Evolutionary conservation across 2,797 vertebrate genomes (phyloP).

Genomic region (Megaceryle alcyon): DNA sequence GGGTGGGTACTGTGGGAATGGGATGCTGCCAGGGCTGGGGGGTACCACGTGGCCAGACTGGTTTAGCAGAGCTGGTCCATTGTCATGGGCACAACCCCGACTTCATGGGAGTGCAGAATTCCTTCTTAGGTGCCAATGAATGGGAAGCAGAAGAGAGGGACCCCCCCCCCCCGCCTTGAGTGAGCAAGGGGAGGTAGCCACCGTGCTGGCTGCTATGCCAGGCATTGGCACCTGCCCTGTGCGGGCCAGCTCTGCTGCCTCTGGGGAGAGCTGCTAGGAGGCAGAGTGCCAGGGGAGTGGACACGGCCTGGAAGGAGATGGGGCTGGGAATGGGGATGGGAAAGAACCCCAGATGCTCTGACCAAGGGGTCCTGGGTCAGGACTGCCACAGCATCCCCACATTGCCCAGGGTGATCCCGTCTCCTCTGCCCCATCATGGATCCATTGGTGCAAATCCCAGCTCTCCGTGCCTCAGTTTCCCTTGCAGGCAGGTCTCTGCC

Average conservation of each 20-base stretch:
- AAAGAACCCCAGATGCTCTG: background rate
- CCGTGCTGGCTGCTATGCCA: background rate
- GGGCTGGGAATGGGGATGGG: background rate
- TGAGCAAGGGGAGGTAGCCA: no score
- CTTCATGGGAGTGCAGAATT: background rate
- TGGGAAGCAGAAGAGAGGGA: background rate
- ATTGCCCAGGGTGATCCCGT: background rate
- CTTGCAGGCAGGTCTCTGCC: background rate
- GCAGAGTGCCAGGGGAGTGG: accelerated
- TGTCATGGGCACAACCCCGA: accelerated
- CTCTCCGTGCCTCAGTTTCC: background rate
- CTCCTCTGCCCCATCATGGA: background rate
- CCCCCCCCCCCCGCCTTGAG: accelerated
- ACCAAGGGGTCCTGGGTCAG: accelerated
- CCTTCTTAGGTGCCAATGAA: accelerated
- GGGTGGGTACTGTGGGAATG: accelerated
- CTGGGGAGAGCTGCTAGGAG: background rate
- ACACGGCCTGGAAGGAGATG: background rate
- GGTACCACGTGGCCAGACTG: accelerated
- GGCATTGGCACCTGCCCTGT: background rate
- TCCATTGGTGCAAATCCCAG: accelerated
- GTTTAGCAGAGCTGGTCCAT: background rate
- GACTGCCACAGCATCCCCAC: background rate
- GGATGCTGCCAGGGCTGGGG: background rate
- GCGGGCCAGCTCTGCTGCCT: accelerated